Evolutionary conservation across 2,113 vertebrate species (phyloP), one percentile per base, ranked within the genome.

Genomic region (Ariopsis seemanni): DNA sequence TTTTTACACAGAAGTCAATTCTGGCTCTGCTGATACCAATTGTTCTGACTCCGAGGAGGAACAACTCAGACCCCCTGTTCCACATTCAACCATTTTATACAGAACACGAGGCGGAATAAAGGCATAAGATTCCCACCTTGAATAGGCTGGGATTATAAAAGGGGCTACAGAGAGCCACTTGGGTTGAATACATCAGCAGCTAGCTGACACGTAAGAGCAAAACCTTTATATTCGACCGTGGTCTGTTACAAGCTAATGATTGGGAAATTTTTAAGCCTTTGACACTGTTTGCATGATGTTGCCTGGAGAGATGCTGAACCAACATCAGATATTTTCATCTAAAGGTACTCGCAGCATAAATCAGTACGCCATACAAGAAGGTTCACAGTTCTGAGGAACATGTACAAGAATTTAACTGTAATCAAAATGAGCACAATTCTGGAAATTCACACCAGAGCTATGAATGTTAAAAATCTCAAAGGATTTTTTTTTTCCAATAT

Each of bases 151-250:
- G 34, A 34, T 1, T 1, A 34, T 34, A 34, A 34, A 34, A 34
- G 34, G 34, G 34, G 34, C 34, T 34, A 34, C 34, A 34, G 34
- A 82, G 57, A 58, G 52, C n/a, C 18, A 10, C 79, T 65, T 58
- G 60, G 20, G 69, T 81, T 22, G 7, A 65, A 42, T 22, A 34
- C 42, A 69, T 83, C 34, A 50, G 80, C 63, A 83, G 60, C 72
- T 30, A 60, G 55, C 18, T 25, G 27, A 77, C 80, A 65, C 57
- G 34, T 85, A 71, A 88, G 15, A 85, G 48, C 65, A 4, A 55
- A 82, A 58, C n/a, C 65, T 72, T 82, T 22, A 18, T 53, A 71
- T 63, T 71, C 63, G 11, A 62, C 67, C 4, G 62, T 27, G 42
- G 50, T 52, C 57, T 30, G 67, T 14, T 57, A 74, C 74, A 25